Percentiles rank a stretch among this genome's conserved stretches.
Conservation (phyloP, 2,113 vertebrate species). For the Sorex fumeus region DNA sequence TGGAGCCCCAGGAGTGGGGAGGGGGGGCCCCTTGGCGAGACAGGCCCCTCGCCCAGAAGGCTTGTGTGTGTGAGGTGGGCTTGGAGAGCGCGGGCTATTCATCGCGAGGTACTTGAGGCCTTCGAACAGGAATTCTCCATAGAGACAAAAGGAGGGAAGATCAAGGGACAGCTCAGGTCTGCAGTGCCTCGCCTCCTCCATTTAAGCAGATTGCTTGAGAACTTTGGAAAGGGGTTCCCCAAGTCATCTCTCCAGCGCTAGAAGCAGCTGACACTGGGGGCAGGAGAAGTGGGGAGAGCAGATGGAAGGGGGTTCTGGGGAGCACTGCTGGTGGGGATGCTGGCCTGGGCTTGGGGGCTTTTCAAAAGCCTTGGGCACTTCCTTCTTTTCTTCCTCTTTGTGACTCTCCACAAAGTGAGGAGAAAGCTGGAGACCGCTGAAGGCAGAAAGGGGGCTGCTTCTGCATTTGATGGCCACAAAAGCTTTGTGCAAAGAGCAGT, state of each 20-base stretch:
- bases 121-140: constrained; percentile 15
- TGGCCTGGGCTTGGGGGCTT: background rate
- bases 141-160: constrained; percentile 56
- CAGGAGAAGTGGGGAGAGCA: background rate
- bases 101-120: background rate
- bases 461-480: background rate
- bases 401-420: constrained; percentile 4
- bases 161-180: background rate
- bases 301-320: background rate
- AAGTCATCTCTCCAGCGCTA: background rate
- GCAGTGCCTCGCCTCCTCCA: background rate
- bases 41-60: background rate
- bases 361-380: background rate
- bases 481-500: background rate
- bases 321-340: background rate
- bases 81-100: background rate
- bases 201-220: background rate
- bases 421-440: background rate
- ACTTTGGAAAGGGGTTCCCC: background rate
- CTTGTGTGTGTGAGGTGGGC: background rate
- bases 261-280: constrained; percentile 29
- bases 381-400: background rate
- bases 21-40: background rate
- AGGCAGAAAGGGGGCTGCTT: background rate
- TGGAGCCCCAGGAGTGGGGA: background rate